A percentile compares a stretch with the other conserved stretches of the same genome.
Conservation (phyloP, 1,140 invertebrate genomes). For the Drosophila azteca region DNA sequence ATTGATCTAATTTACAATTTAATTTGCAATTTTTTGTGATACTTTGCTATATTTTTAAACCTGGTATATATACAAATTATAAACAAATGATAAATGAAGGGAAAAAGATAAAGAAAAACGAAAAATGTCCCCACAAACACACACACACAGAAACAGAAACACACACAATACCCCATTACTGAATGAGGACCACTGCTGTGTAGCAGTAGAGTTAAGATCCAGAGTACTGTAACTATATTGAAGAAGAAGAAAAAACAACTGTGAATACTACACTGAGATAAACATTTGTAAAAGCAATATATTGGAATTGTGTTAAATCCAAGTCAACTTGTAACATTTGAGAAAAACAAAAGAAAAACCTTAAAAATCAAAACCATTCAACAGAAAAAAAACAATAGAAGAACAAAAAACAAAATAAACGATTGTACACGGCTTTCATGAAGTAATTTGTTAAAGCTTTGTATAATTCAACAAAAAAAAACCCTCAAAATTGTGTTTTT, state of each 20-base stretch:
- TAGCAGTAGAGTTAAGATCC: conserved; percentile 36
- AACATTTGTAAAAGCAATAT: conserved; percentile 66
- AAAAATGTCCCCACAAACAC: conserved; percentile 23
- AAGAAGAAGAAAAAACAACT: conserved; percentile 26
- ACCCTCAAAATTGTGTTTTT: conserved; percentile 59
- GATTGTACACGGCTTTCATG: conserved; percentile 74
- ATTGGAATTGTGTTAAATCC: conserved; percentile 67
- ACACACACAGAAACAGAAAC: neutral
- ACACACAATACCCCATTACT: conserved; percentile 40
- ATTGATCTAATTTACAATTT: conserved; percentile 80
- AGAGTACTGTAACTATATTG: conserved; percentile 53
- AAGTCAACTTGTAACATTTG: conserved; percentile 73
- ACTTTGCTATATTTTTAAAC: conserved; percentile 82
- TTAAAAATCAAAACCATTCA: conserved; percentile 55
- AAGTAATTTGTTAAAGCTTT: conserved; percentile 75
- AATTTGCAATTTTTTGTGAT: conserved; percentile 82
- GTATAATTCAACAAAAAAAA: conserved; percentile 75
- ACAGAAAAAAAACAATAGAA: conserved; percentile 61
- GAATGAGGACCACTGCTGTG: conserved; percentile 31
- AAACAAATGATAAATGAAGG: conserved; percentile 54
- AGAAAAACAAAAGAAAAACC: conserved; percentile 45
- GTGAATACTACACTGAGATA: conserved; percentile 38
- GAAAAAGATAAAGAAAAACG: conserved; percentile 16
- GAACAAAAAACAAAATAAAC: conserved; percentile 60
- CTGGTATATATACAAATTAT: conserved; percentile 58